Percentiles rank a stretch among this genome's conserved stretches.
These are phyloP conservation scores for Mellilla xanthometata DNA, from an alignment of 2,888 invertebrate species.

Conservation along the genomic window DNA sequence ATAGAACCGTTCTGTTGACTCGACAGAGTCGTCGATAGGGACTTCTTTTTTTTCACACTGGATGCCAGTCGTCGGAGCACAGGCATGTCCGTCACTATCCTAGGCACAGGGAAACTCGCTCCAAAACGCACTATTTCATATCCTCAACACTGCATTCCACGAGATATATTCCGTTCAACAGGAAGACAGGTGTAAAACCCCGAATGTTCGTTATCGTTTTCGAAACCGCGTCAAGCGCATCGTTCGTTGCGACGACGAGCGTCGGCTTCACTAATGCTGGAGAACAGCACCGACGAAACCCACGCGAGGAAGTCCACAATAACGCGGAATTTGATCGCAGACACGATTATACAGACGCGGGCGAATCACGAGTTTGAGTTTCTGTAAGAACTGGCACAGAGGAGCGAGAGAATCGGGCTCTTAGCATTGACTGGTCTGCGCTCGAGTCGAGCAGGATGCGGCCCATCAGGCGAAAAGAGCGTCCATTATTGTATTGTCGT, in stretches of 20 bases:
- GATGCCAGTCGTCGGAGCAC: constrained; percentile 66
- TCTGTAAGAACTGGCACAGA: constrained; percentile 36
- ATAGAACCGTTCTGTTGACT: constrained; percentile 60
- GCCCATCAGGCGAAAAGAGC: constrained; percentile 75
- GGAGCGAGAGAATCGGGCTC: constrained; percentile 57
- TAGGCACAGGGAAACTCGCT: constrained; percentile 50
- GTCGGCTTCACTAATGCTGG: constrained; percentile 38
- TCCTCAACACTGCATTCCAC: constrained; percentile 71
- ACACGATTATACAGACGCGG: constrained; percentile 40
- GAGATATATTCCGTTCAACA: constrained; percentile 16
- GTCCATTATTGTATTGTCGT: constrained; percentile 80
- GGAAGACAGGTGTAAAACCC: constrained; percentile 12
- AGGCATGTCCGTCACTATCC: constrained; percentile 75
- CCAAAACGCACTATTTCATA: constrained; percentile 53
- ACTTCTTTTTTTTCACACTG: constrained; percentile 78
- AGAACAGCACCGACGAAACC: constrained; percentile 35
- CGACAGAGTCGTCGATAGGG: constrained; percentile 54
- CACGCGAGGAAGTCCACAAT: constrained; percentile 61
- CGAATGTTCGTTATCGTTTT: constrained; percentile 30
- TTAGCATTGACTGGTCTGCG: constrained; percentile 76
- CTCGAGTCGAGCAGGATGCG: constrained; percentile 70
- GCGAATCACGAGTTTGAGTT: constrained; percentile 26
- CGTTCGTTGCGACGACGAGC: constrained; percentile 47
- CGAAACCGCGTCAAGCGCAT: constrained; percentile 42
- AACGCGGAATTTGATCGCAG: constrained; percentile 45